Evolutionary conservation across 2,888 invertebrate genomes (phyloP).

Genomic region (Ochropleura plecta): DNA sequence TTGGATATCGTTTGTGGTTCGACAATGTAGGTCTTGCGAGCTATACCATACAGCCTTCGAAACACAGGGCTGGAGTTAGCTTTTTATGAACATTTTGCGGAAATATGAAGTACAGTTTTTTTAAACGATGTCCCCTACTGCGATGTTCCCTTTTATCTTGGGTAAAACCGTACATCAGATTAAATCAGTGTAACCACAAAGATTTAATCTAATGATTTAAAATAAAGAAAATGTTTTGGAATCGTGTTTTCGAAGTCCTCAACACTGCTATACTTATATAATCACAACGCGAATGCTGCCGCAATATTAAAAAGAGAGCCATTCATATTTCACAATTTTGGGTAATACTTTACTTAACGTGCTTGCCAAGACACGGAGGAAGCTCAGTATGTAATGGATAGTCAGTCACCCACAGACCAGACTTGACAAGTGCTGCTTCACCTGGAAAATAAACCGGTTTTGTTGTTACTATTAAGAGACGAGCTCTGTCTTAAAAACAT

Average conservation of each 20-base stretch:
- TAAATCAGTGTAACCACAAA: no score
- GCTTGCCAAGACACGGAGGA: background rate
- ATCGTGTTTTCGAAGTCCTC: no score
- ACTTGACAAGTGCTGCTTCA: background rate
- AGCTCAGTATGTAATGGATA: background rate
- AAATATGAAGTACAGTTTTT: background rate
- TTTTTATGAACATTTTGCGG: background rate
- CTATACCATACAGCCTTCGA: conserved; percentile 80
- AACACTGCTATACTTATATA: no score
- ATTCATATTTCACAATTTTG: no score
- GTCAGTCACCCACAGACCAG: background rate
- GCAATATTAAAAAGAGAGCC: no score
- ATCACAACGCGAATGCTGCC: no score
- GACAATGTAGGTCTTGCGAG: conserved; percentile 84
- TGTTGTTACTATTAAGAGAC: background rate
- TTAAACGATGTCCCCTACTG: no score
- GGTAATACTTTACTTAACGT: no score
- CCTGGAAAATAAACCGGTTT: background rate
- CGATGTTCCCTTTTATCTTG: no score
- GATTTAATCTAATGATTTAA: no score
- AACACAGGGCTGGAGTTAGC: conserved; percentile 77
- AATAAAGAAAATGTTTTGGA: no score
- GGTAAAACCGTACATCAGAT: no score
- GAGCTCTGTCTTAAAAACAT: background rate
- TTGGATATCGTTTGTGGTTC: conserved; percentile 79